Evolutionary conservation across 2,797 vertebrate genomes (phyloP), one percentile per base, ranked within the genome.

Genomic region (Xenops minutus): DNA sequence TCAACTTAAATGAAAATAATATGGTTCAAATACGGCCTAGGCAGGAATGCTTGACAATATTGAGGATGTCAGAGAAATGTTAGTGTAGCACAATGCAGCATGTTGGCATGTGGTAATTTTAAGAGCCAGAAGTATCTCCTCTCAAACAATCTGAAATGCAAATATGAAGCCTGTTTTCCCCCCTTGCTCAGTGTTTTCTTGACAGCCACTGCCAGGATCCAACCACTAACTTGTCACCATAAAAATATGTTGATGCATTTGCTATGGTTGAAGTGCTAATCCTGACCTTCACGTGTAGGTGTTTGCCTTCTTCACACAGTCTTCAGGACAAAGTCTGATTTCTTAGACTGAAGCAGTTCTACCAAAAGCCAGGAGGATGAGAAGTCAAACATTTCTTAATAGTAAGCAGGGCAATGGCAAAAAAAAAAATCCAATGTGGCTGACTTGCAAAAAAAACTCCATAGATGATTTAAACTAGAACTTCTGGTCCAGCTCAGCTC

Each of bases 101-200:
- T 4, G 21, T 36, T 92, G 79, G 85, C 91, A 95, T 62, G 79
- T 78, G 55, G 73, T 93, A 94, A 90, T 92, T 95, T 92, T 81
- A 84, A 81, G 10, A 95, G 22, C 34, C 89, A 94, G 79, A 89
- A 95, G 58, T 58, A 89, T 75, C 69, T 92, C 39, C 43, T 58
- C 54, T 90, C 89, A 95, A 94, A 91, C 61, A 93, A 78, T 78
- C 82, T 88, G 85, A 94, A 94, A 94, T 88, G 46, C 55, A 95
- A 84, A 94, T 90, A 27, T 66, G 66, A 90, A 85, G 72, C 18
- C 66, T 58, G 13, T 81, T 94, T 93, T 62, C 62, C 43, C 27
- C 91, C 61, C 58, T 81, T 51, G 3, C 36, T 92, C 82, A 92
- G 24, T 94, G 78, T 95, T 90, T 95, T 88, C 64, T 58, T 90